Evolutionary conservation across 2,888 invertebrate species (phyloP).

Genomic region (Chalcis sispes): DNA sequence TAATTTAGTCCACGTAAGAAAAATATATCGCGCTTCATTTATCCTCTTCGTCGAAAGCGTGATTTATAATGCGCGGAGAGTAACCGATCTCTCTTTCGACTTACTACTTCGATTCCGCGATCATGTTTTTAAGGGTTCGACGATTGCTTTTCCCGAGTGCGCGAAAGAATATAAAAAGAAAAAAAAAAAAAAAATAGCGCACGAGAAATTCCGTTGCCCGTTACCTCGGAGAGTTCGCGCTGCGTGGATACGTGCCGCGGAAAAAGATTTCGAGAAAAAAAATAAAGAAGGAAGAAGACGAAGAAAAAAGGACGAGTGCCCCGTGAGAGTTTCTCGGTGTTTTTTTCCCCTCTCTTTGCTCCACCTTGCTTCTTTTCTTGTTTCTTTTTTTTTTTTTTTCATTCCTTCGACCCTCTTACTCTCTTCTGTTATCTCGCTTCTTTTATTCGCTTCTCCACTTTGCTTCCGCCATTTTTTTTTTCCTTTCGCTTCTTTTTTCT

Average conservation of each 20-base stretch:
- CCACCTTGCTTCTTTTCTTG: background rate
- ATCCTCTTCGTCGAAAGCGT: slow-evolving; percentile 7
- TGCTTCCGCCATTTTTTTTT: background rate
- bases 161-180: no score
- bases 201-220: background rate
- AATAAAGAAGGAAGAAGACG: no score
- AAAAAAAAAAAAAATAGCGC: no score
- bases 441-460: slow-evolving; percentile 32
- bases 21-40: slow-evolving; percentile 53
- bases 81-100: slow-evolving; percentile 2
- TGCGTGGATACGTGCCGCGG: background rate
- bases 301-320: no score
- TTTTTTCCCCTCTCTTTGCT: no score
- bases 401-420: background rate
- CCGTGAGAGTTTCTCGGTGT: slow-evolving; percentile 17
- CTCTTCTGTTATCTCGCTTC: slow-evolving; percentile 30
- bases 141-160: slow-evolving; percentile 9
- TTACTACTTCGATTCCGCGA: slow-evolving; percentile 1
- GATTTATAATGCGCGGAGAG: slow-evolving; percentile 29
- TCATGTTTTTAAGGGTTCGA: slow-evolving; percentile 21
- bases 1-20: slow-evolving; percentile 48
- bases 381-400: slow-evolving; percentile 8
- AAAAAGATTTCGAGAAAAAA: no score
- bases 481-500: background rate
- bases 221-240: slow-evolving; percentile 4